These are phyloP conservation scores for Lasiommata megera DNA, from an alignment of 2,888 invertebrate genomes.

Conservation along the genomic window DNA sequence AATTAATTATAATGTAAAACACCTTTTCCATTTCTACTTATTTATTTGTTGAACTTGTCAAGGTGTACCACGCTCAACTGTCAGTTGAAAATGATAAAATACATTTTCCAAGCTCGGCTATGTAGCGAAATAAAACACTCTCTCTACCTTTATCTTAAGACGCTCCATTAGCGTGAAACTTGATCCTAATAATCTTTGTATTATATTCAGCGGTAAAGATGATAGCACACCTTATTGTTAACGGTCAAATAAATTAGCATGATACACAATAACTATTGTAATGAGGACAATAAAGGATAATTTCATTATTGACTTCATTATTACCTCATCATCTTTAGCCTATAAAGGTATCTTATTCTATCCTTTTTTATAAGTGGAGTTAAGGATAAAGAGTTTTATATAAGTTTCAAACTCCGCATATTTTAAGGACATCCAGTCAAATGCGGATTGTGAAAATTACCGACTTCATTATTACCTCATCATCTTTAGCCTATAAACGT, in stretches of 20 bases:
- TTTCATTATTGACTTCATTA: no score
- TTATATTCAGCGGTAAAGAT: constrained; percentile 16
- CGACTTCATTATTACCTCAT: no score
- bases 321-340: no score
- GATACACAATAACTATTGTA: background rate
- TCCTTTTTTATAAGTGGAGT: no score
- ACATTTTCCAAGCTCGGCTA: constrained; percentile 2
- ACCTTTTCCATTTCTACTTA: background rate
- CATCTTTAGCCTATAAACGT: no score
- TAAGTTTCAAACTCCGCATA: no score
- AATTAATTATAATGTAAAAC: background rate
- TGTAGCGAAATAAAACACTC: constrained; percentile 15
- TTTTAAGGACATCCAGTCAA: no score
- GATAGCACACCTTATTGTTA: background rate
- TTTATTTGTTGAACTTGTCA: background rate
- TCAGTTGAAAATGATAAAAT: background rate
- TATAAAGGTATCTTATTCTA: no score
- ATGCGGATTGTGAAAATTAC: no score
- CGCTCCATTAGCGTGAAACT: constrained; percentile 27
- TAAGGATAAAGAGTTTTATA: no score
- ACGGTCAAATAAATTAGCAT: no score
- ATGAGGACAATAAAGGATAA: no score
- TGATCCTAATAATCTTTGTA: constrained; percentile 24
- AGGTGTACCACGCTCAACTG: background rate
- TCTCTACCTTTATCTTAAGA: constrained; percentile 22